phyloP scores from a whole-genome alignment of 2,113 vertebrate genomes.

The Cariama cristata region DNA sequence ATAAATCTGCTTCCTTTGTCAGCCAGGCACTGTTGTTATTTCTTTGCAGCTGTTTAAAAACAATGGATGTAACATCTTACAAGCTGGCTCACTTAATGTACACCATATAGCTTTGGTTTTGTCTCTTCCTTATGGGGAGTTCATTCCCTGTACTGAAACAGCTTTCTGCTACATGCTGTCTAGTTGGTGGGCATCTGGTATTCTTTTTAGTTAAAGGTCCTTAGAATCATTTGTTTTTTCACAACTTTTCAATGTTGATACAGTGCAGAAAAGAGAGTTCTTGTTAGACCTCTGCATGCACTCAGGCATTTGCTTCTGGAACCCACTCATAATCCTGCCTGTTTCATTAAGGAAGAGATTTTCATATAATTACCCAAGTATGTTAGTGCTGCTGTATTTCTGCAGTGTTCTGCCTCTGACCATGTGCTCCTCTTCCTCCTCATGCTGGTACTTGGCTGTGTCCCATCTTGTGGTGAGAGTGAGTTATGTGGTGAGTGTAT shows the following conservation, averaged over 20 bases:
- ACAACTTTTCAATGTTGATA: neutral
- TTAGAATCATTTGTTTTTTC: neutral
- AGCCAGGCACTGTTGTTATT: neutral
- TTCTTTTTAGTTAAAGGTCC: neutral
- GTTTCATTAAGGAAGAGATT: neutral
- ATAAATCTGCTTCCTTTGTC: neutral
- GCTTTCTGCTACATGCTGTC: neutral
- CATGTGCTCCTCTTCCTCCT: neutral
- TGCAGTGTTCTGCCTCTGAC: neutral
- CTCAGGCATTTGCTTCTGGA: neutral
- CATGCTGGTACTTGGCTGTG: neutral
- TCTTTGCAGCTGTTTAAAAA: neutral
- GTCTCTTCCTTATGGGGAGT: neutral
- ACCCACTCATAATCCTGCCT: neutral
- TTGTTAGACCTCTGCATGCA: neutral
- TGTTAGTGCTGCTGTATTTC: neutral
- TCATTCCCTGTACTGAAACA: neutral
- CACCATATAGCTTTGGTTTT: neutral
- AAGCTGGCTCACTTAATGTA: neutral
- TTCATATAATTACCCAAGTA: neutral
- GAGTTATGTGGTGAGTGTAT: neutral
- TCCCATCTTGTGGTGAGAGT: neutral
- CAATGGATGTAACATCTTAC: neutral
- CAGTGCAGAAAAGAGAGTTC: neutral
- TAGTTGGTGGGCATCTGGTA: neutral